Evolutionary conservation across 2,113 vertebrate genomes (phyloP), one percentile per base, ranked within the genome.

Genomic region (human (Homo sapiens)): DNA sequence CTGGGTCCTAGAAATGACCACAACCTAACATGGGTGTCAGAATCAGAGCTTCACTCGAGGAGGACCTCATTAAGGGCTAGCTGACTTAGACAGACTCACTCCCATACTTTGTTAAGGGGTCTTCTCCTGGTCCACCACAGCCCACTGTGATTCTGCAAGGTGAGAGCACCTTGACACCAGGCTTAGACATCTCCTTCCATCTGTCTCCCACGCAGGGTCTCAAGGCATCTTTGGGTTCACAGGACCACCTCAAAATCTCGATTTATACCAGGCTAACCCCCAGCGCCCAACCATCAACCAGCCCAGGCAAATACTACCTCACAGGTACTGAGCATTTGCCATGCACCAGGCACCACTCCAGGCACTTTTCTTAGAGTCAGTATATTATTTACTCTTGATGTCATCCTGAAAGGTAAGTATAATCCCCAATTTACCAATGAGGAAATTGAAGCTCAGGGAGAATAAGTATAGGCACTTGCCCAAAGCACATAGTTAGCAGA

Each of bases 401-500:
- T 75, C 40, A 82, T 68, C 61, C 57, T 40, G 13, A 45, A 92
- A 94, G 80, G 27, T 78, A 85, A 91, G 64, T 72, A 43, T 20
- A 55, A 38, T 45, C 23, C 72, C 76, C 73, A 68, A 61, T 84
- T 96, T 57, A 83, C 48, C 27, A 2, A 93, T 6, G n/a, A 80
- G 35, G 78, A 75, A 95, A 92, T 3, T 76, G 57, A 90, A 90
- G 25, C 83, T 87, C 50, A 52, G 52, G 75, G 91, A 97, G 55
- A 82, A 90, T 59, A 89, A 84, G 83, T 52, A 50, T 2, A 80
- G 35, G 66, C 78, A 64, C 11, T 81, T 83, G 64, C 82, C 68
- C 95, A 79, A 64, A 88, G 90, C 93, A 75, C 45, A 52, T 55
- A 95, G 86, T 88, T 75, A 85, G 70, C n/a, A 84, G 72, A 93